Evolutionary conservation across 30 jellyfish, hydroid and myxozoan genomes (phyloP).

Genomic region (Nemopilema nomurai): DNA sequence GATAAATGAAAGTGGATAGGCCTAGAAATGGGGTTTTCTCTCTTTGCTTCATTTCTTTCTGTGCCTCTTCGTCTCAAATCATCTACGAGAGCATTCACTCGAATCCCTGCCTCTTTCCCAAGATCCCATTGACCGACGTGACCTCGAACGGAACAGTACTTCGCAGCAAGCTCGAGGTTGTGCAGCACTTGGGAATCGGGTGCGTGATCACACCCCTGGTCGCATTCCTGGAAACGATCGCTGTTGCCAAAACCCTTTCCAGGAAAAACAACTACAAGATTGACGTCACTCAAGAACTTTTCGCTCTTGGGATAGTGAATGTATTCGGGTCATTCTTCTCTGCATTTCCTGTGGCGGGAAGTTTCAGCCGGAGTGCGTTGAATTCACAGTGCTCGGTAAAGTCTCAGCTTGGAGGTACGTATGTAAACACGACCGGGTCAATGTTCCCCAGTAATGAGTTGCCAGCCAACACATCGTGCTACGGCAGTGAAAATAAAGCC

Average conservation of each 20-base stretch:
- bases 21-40: too few species aligned
- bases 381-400: slow-evolving; percentile 73
- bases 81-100: not conserved
- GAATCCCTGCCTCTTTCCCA: too few species aligned
- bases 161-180: slow-evolving; percentile 15
- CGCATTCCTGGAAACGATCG: slow-evolving; percentile 73
- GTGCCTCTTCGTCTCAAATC: too few species aligned
- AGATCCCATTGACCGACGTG: slow-evolving; percentile 51
- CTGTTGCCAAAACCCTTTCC: slow-evolving; percentile 74
- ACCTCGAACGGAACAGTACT: slow-evolving; percentile 26
- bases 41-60: too few species aligned
- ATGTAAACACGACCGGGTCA: too few species aligned
- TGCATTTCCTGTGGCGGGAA: slow-evolving; percentile 83
- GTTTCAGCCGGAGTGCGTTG: slow-evolving; percentile 74
- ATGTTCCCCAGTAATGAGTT: too few species aligned
- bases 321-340: slow-evolving; percentile 68
- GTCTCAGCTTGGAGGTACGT: slow-evolving; percentile 69
- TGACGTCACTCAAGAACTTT: slow-evolving; percentile 74
- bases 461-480: too few species aligned
- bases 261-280: slow-evolving; percentile 57
- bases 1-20: too few species aligned
- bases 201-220: slow-evolving; percentile 66
- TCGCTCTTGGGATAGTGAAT: slow-evolving; percentile 73
- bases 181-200: slow-evolving; percentile 46
- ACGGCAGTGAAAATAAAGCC: too few species aligned